Conservation (phyloP, 2,797 vertebrate genomes). For the Antrozous pallidus region DNA sequence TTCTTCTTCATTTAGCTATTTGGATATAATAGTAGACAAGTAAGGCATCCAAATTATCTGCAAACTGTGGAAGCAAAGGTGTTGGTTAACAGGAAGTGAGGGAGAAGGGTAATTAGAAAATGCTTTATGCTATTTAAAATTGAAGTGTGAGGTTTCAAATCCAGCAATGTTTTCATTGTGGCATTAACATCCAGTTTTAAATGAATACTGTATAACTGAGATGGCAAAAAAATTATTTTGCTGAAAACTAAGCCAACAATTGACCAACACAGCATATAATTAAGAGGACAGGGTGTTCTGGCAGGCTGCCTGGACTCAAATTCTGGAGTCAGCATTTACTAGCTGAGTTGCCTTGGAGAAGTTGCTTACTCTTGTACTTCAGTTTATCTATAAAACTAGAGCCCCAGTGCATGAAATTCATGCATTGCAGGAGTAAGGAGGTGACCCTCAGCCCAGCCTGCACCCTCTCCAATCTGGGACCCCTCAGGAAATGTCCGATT, state of each 20-base stretch:
- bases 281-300: not conserved
- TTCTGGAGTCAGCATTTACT: not conserved
- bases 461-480: no score
- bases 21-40: not conserved
- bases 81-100: not conserved
- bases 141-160: not conserved
- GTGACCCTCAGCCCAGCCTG: no score
- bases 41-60: not conserved
- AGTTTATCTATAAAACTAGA: not conserved
- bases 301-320: not conserved
- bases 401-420: no score
- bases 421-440: no score
- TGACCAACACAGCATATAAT: not conserved
- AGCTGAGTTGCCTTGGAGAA: not conserved
- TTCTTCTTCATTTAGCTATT: not conserved
- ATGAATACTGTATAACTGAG: not conserved
- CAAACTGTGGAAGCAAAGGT: not conserved
- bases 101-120: not conserved
- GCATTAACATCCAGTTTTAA: not conserved
- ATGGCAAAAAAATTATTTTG: not conserved
- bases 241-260: not conserved
- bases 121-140: not conserved
- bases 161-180: not conserved
- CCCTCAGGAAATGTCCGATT: no score
- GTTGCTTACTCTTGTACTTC: not conserved